Conservation (phyloP, 2,797 vertebrate genomes). For the Sebastiscus tertius region DNA sequence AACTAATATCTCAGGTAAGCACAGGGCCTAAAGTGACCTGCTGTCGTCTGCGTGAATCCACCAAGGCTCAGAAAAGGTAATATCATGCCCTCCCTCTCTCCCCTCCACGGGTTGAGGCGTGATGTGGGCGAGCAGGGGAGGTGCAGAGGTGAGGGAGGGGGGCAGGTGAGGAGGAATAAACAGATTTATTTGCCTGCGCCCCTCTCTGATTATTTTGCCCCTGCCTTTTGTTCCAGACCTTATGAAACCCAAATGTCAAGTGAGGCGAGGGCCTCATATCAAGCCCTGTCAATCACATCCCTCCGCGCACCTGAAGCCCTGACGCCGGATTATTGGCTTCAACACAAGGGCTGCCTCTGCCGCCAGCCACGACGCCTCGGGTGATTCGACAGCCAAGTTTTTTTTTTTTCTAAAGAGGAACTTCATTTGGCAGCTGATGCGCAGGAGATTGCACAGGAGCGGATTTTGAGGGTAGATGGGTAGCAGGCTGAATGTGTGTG, state of each 20-base stretch:
- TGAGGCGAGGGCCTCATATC: slow-evolving; percentile 94
- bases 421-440: slow-evolving; percentile 98
- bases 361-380: slow-evolving; percentile 79
- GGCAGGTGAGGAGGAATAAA: slow-evolving; percentile 84
- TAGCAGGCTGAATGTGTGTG: slow-evolving; percentile 40
- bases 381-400: slow-evolving; percentile 87
- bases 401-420: slow-evolving; percentile 84
- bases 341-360: slow-evolving; percentile 89
- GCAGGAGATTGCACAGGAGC: slow-evolving; percentile 89
- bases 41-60: slow-evolving; percentile 74
- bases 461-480: slow-evolving; percentile 63
- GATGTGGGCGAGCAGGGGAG: slow-evolving; percentile 68
- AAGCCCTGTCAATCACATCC: slow-evolving; percentile 93
- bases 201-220: slow-evolving; percentile 86
- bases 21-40: slow-evolving; percentile 80
- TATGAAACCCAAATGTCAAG: slow-evolving; percentile 98
- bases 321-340: slow-evolving; percentile 94
- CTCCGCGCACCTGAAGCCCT: slow-evolving; percentile 88
- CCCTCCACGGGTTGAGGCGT: slow-evolving; percentile 61
- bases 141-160: slow-evolving; percentile 56
- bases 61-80: slow-evolving; percentile 79
- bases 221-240: slow-evolving; percentile 87
- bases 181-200: slow-evolving; percentile 88
- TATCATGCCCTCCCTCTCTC: slow-evolving; percentile 69
- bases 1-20: slow-evolving; percentile 83